Evolutionary conservation across 2,888 invertebrate genomes (phyloP), one percentile per base, ranked within the genome.

Genomic region (Phortica okadai): DNA sequence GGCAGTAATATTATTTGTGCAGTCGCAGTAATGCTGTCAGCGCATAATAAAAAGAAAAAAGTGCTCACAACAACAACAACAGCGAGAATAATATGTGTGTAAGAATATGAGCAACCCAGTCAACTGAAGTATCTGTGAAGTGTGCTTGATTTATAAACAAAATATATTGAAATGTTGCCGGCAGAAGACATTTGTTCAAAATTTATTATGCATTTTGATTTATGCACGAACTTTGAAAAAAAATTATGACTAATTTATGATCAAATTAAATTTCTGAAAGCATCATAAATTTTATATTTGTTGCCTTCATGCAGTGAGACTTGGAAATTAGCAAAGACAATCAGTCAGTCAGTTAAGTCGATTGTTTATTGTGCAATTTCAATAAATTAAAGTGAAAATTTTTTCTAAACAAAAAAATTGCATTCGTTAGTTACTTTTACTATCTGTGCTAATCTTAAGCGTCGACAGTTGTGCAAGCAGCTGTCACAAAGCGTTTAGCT

Each of bases 181-280:
- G 66, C 66, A 66, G 66, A 66, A 11, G 42, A 62, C 62, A 66
- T 41, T 41, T 66, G 42, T 66, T 42, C 4, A 33, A 33, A 66
- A 66, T 66, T 66, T 66, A 66, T 66, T 42, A 66, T 66, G 11
- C 42, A 66, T 41, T 66, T 66, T 66, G 66, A 66, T 66, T 41
- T 66, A 66, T 66, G 66, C 11, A 41, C 14, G 16, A 7, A n/a
- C 10, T 59, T 59, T 21, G n/a, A 66, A 41, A 14, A 66, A 10
- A 66, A 66, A 66, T 11, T 42, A 10, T 66, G 2, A 21, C 59
- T 66, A 66, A 66, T 66, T 66, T 66, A 66, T 66, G 14, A 41
- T 14, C 14, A 66, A 66, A 66, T 66, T 62, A 66, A 33, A 10
- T 66, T n/a, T 42, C 14, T 66, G 42, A 66, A 66, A n/a, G 33